phyloP scores from a whole-genome alignment of 2,888 invertebrate genomes.

The Caradrina kadenii region DNA sequence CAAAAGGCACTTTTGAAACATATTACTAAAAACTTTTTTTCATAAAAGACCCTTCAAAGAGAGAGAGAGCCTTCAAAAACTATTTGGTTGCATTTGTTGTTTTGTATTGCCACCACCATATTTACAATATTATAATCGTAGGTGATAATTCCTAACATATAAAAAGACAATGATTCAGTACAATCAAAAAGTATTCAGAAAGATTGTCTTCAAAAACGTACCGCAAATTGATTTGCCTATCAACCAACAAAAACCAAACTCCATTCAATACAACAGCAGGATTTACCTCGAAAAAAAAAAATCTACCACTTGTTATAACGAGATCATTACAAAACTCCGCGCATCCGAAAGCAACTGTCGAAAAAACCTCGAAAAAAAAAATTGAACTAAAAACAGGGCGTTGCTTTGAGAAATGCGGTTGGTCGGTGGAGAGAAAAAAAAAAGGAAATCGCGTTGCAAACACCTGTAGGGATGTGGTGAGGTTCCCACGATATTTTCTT shows the following conservation, averaged over 20 bases:
- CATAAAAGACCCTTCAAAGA: too few relatives aligned
- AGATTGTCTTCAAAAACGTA: not conserved
- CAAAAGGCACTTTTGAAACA: too few relatives aligned
- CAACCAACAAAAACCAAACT: not conserved
- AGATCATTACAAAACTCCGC: conserved; percentile 62
- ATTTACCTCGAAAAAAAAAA: conserved; percentile 10
- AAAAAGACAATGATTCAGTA: too few relatives aligned
- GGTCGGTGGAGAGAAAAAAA: conserved; percentile 55
- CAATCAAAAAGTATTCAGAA: not conserved
- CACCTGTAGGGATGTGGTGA: conserved; percentile 68
- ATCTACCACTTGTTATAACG: conserved; percentile 56
- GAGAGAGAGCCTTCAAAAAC: too few relatives aligned
- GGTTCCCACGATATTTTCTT: conserved; percentile 73
- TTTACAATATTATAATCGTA: too few relatives aligned
- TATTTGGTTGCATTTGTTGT: too few relatives aligned
- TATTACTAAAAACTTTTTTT: too few relatives aligned
- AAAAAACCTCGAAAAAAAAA: conserved; percentile 46
- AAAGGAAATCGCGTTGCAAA: conserved; percentile 55
- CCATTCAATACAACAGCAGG: conserved; percentile 7
- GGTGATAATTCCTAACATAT: too few relatives aligned
- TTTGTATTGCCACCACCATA: too few relatives aligned
- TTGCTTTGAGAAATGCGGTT: conserved; percentile 64
- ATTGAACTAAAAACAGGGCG: conserved; percentile 60
- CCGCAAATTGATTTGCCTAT: not conserved
- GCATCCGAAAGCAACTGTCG: conserved; percentile 38